These are phyloP conservation scores for Hydriomena furcata DNA, from an alignment of 2,888 invertebrate species.

Conservation along the genomic window DNA sequence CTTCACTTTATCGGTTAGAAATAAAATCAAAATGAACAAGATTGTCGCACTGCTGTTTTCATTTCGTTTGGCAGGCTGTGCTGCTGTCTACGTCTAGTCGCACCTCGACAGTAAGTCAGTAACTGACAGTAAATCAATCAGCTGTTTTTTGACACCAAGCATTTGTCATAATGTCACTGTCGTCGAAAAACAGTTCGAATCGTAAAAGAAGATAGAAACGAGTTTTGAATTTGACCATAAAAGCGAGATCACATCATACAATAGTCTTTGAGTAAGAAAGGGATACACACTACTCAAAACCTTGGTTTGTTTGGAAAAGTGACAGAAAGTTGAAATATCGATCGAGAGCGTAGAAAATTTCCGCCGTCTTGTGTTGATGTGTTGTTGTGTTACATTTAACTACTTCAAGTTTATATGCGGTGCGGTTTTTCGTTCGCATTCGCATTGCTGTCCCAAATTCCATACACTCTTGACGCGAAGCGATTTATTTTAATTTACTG, in stretches of 20 bases:
- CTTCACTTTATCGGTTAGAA: background rate
- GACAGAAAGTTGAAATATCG: background rate
- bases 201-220: too few relatives aligned
- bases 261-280: background rate
- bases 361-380: too few relatives aligned
- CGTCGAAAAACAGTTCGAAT: background rate
- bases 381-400: slow-evolving; percentile 10
- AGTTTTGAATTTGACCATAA: background rate
- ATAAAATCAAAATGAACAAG: background rate
- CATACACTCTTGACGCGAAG: slow-evolving; percentile 28
- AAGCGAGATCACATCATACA: background rate
- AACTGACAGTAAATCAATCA: background rate
- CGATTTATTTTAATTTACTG: slow-evolving; percentile 9
- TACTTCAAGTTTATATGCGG: slow-evolving; percentile 17
- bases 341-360: too few relatives aligned
- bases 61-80: too few relatives aligned
- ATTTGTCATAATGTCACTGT: background rate
- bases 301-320: background rate
- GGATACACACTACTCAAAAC: background rate
- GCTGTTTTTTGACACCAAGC: slow-evolving; percentile 11
- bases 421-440: slow-evolving; percentile 19
- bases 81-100: background rate
- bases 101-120: background rate
- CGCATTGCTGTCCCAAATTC: slow-evolving; percentile 33
- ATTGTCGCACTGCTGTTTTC: slow-evolving; percentile 3